Evolutionary conservation across 2,797 vertebrate genomes (phyloP).

Genomic region (Phaenicophaeus curvirostris): DNA sequence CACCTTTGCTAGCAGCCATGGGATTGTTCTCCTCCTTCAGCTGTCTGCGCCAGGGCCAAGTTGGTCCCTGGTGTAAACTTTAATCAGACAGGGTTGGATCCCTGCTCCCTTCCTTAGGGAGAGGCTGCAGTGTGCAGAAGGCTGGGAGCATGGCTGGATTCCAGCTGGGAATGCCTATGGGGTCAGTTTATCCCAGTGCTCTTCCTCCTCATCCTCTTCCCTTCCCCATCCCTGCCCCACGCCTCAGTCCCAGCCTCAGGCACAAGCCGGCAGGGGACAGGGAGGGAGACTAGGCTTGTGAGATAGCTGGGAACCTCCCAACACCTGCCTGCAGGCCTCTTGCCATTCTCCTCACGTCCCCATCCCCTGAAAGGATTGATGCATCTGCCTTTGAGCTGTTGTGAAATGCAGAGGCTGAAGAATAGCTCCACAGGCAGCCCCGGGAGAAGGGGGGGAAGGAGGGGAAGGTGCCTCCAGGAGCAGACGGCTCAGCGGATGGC

Average conservation of each 20-base stretch:
- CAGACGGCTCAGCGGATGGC: slow-evolving; percentile 60
- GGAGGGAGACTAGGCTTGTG: neutral
- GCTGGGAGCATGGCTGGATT: neutral
- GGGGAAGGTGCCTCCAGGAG: slow-evolving; percentile 60
- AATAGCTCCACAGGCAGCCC: slow-evolving; percentile 69
- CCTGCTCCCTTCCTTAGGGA: neutral
- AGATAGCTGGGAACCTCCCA: slow-evolving; percentile 38
- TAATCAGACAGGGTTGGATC: neutral
- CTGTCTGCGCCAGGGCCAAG: neutral
- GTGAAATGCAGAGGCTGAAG: slow-evolving; percentile 70
- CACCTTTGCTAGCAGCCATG: neutral
- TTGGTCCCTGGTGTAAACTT: neutral
- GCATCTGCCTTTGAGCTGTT: slow-evolving; percentile 75
- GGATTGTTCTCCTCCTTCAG: neutral
- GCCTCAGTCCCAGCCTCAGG: neutral
- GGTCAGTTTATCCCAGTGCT: neutral
- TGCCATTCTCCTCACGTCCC: slow-evolving; percentile 68
- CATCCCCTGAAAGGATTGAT: slow-evolving; percentile 72
- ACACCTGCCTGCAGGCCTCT: slow-evolving; percentile 50
- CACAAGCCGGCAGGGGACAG: neutral
- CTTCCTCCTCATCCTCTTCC: neutral
- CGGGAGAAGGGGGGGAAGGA: slow-evolving; percentile 38
- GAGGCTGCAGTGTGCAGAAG: neutral
- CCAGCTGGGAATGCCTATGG: neutral
- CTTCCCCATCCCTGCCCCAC: neutral